Percentiles rank a stretch among this genome's conserved stretches.
Conservation (phyloP, 2,113 vertebrate species). For the Morone chrysops region DNA sequence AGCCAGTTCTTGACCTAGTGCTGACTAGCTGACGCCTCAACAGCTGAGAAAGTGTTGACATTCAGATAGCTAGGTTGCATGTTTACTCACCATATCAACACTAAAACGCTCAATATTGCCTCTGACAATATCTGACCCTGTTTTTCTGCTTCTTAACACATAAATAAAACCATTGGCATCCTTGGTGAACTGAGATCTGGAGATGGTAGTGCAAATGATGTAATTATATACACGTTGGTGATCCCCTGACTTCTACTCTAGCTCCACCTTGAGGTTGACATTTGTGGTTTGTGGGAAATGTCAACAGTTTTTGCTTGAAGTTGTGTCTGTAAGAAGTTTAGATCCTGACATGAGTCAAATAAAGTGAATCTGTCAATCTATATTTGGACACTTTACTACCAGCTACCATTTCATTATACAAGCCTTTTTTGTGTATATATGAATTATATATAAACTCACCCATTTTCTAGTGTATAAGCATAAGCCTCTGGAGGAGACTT, state of each 20-base stretch:
- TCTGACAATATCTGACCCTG: not conserved
- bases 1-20: not conserved
- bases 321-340: no score
- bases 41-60: constrained; percentile 30
- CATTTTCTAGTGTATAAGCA: no score
- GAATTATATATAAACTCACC: no score
- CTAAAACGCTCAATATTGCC: not conserved
- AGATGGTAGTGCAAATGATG: not conserved
- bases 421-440: no score
- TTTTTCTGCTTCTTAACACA: not conserved
- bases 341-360: no score
- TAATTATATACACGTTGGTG: not conserved
- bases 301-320: no score
- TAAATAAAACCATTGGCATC: not conserved
- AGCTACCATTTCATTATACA: no score
- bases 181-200: not conserved
- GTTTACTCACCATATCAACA: not conserved
- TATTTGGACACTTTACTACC: no score
- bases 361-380: no score
- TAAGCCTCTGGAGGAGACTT: no score
- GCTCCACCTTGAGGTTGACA: not conserved
- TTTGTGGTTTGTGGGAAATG: not conserved
- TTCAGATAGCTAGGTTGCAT: not conserved
- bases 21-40: constrained; percentile 10
- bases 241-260: not conserved